Percentiles rank a stretch among this genome's conserved stretches.
Conservation (phyloP, 1,140 invertebrate species). For the Drosophila kurseongensis region DNA sequence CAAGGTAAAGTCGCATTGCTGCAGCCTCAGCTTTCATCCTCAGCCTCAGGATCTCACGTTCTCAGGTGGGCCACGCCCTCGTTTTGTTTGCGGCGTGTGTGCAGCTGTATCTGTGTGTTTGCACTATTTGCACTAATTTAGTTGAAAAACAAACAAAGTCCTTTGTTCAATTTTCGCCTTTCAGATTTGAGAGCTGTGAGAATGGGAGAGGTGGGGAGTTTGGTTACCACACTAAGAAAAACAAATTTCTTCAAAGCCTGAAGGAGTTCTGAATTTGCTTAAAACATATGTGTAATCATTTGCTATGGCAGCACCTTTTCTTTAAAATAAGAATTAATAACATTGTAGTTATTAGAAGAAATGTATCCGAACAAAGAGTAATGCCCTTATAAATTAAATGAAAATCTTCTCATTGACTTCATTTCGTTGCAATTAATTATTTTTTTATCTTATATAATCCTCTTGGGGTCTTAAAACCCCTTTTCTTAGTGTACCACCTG, state of each 20-base stretch:
- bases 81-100: constrained; percentile 28
- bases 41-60: constrained; percentile 32
- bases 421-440: no score
- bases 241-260: neutral
- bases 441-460: no score
- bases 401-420: no score
- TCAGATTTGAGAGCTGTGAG: constrained; percentile 52
- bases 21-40: constrained; percentile 33
- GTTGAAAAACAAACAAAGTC: constrained; percentile 81
- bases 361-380: no score
- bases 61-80: constrained; percentile 46
- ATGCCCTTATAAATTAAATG: no score
- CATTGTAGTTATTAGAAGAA: no score
- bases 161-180: constrained; percentile 82
- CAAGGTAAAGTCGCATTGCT: constrained; percentile 74
- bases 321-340: no score
- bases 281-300: no score
- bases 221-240: constrained; percentile 16
- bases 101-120: constrained; percentile 44
- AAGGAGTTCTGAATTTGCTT: neutral
- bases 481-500: neutral
- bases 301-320: no score
- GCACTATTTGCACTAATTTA: constrained; percentile 83
- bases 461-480: neutral
- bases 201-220: constrained; percentile 13